Evolutionary conservation across 1,140 invertebrate genomes (phyloP).

Genomic region (Halictus rubicundus): DNA sequence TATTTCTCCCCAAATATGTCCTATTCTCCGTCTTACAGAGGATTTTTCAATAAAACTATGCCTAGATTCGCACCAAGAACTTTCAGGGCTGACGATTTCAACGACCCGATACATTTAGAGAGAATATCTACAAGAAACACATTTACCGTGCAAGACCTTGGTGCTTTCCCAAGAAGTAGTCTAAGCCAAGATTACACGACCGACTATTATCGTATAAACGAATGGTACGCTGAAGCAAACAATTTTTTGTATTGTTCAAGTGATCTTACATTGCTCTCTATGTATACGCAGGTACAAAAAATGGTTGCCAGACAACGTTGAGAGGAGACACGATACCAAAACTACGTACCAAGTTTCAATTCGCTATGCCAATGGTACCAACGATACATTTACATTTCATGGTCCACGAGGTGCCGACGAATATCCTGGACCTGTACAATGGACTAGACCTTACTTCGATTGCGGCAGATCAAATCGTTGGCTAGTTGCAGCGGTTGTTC

Average conservation of each 20-base stretch:
- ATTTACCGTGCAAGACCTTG: slow-evolving; percentile 90
- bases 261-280: too few relatives aligned
- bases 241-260: too few relatives aligned
- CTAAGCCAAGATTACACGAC: slow-evolving; percentile 93
- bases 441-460: slow-evolving; percentile 97
- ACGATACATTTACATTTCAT: slow-evolving; percentile 96
- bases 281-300: slow-evolving; percentile 83
- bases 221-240: slow-evolving; percentile 91
- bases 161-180: slow-evolving; percentile 88
- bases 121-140: slow-evolving; percentile 95
- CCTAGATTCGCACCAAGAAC: slow-evolving; percentile 97
- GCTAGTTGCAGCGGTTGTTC: slow-evolving; percentile 95
- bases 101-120: slow-evolving; percentile 95
- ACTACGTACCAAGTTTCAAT: slow-evolving; percentile 95
- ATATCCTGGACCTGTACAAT: slow-evolving; percentile 94
- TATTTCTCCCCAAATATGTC: slow-evolving; percentile 97
- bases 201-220: slow-evolving; percentile 94
- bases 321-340: slow-evolving; percentile 93
- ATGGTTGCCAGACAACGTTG: slow-evolving; percentile 94
- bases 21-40: slow-evolving; percentile 96
- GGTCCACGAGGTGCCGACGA: slow-evolving; percentile 95
- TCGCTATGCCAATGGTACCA: slow-evolving; percentile 96
- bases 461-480: slow-evolving; percentile 97
- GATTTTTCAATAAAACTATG: slow-evolving; percentile 98
- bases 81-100: slow-evolving; percentile 94